These are phyloP conservation scores for Diplodus sargus DNA, from an alignment of 2,797 vertebrate genomes.

Conservation along the genomic window DNA sequence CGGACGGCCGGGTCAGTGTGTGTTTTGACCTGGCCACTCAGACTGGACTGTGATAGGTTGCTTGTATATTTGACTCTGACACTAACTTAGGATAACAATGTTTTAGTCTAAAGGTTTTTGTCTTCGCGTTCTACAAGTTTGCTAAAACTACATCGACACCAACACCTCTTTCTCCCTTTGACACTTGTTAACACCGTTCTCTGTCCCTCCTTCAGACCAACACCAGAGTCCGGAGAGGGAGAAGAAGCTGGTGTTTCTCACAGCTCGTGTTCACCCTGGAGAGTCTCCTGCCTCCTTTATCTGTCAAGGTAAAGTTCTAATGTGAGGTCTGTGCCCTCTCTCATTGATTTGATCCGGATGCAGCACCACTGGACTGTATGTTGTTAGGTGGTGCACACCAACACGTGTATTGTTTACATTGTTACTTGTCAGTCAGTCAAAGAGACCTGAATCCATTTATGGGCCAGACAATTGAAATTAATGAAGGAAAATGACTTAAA, in stretches of 20 bases:
- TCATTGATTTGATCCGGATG: conserved; percentile 23
- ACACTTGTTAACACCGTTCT: not conserved
- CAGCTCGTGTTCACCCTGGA: conserved; percentile 94
- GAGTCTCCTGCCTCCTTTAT: conserved; percentile 98
- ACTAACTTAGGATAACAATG: conserved; percentile 9
- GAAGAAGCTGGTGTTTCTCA: conserved; percentile 95
- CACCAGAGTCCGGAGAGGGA: conserved; percentile 85
- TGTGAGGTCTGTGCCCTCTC: not conserved
- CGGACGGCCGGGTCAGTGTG: conserved; percentile 28
- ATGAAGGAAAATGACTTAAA: too few relatives aligned
- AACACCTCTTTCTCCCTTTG: not conserved
- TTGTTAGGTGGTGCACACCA: not conserved
- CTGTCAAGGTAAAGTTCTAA: conserved; percentile 92
- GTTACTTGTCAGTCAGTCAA: not conserved
- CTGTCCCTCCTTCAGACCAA: conserved; percentile 78
- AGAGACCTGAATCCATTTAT: too few relatives aligned
- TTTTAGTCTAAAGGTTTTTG: not conserved
- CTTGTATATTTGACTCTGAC: conserved; percentile 29
- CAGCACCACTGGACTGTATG: conserved; percentile 4
- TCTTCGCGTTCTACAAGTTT: not conserved
- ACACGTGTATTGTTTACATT: not conserved
- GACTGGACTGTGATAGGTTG: not conserved
- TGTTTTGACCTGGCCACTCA: conserved; percentile 33
- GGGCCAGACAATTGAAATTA: too few relatives aligned
- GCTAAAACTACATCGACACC: conserved; percentile 23